Conservation (phyloP, 2,797 vertebrate species). For the Hyperoplus immaculatus region DNA sequence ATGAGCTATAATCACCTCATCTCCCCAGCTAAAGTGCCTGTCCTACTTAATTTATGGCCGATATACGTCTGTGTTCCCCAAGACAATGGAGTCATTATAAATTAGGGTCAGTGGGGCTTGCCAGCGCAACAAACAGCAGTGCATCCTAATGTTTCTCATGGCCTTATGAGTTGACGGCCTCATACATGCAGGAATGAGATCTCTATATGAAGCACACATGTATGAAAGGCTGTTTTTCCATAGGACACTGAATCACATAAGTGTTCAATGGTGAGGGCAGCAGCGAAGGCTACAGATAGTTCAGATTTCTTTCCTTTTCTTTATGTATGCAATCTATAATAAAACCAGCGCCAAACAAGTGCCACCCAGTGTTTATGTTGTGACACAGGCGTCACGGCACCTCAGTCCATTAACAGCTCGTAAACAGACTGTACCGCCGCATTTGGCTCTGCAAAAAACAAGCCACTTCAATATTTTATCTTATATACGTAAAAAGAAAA, state of each 20-base stretch:
- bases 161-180: slow-evolving; percentile 41
- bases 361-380: slow-evolving; percentile 52
- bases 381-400: slow-evolving; percentile 43
- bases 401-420: slow-evolving; percentile 64
- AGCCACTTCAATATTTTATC: slow-evolving; percentile 50
- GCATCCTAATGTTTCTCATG: slow-evolving; percentile 69
- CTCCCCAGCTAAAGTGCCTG: slow-evolving; percentile 76
- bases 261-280: neutral
- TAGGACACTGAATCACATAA: neutral
- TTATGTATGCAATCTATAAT: slow-evolving; percentile 52
- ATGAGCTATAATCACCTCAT: slow-evolving; percentile 79
- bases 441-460: slow-evolving; percentile 52
- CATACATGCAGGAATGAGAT: slow-evolving; percentile 30
- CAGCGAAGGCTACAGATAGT: neutral
- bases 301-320: neutral
- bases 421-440: slow-evolving; percentile 70
- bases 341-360: slow-evolving; percentile 37
- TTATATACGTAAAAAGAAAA: too few relatives aligned
- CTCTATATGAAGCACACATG: slow-evolving; percentile 10
- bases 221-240: neutral
- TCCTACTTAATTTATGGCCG: slow-evolving; percentile 77
- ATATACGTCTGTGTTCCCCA: slow-evolving; percentile 72
- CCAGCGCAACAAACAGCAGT: slow-evolving; percentile 51
- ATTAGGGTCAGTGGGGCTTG: slow-evolving; percentile 75
- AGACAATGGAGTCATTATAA: slow-evolving; percentile 80